phyloP scores from a whole-genome alignment of 2,797 vertebrate species.

The Acanthurus leucopareius region DNA sequence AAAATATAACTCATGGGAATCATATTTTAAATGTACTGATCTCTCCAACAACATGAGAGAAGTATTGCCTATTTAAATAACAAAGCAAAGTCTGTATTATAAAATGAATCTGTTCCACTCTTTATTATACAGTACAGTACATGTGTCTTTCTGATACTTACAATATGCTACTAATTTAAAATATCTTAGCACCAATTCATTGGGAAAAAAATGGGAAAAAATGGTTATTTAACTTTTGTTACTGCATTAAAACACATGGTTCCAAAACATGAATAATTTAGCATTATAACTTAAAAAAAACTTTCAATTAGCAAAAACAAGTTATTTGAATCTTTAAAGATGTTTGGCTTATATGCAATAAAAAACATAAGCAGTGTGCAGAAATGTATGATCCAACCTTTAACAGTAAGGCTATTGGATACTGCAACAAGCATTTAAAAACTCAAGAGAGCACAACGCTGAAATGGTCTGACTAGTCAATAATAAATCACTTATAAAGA shows the following conservation, averaged over 20 bases:
- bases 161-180: constrained; percentile 75
- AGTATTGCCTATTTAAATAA: neutral
- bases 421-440: constrained; percentile 55
- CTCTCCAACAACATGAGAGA: neutral
- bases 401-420: constrained; percentile 14
- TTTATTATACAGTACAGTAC: constrained; percentile 87
- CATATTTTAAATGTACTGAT: neutral
- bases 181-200: constrained; percentile 83
- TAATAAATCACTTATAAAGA: constrained; percentile 19
- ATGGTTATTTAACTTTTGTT: constrained; percentile 15
- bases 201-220: constrained; percentile 35
- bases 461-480: constrained; percentile 21
- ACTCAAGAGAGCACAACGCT: constrained; percentile 44
- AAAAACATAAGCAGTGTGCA: constrained; percentile 9
- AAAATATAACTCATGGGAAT: neutral
- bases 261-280: constrained; percentile 82
- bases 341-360: constrained; percentile 25
- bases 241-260: constrained; percentile 45
- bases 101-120: constrained; percentile 81
- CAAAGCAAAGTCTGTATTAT: constrained; percentile 65
- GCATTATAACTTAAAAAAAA: constrained; percentile 67
- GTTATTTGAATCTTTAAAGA: constrained; percentile 29
- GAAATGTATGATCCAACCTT: constrained; percentile 9
- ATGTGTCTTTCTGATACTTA: constrained; percentile 73
- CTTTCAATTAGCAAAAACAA: constrained; percentile 25